Percentiles rank a stretch among this genome's conserved stretches.
These are phyloP conservation scores for Leptinotarsa peninsularis DNA, from an alignment of 2,888 invertebrate genomes.

Conservation along the genomic window DNA sequence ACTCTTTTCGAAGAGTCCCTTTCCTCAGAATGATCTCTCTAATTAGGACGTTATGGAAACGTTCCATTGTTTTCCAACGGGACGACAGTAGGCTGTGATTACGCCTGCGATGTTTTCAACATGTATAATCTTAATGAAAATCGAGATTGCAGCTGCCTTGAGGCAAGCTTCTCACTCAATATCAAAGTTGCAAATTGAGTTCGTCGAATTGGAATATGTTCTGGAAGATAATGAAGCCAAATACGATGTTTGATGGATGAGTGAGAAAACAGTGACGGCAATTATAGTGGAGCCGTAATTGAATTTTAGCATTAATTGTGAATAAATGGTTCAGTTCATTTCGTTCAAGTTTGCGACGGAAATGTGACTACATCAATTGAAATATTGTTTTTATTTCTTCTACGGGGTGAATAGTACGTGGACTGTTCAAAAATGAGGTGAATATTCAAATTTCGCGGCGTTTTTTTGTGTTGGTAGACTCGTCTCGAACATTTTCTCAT, in stretches of 20 bases:
- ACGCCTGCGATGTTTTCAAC: conserved; percentile 13
- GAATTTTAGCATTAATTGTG: not conserved
- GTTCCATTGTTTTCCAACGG: conserved; percentile 10
- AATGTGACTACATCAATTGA: no score
- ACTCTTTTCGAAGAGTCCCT: not conserved
- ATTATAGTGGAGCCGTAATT: not conserved
- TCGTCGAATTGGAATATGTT: conserved; percentile 27
- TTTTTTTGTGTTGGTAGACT: no score
- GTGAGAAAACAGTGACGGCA: not conserved
- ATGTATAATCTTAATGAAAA: conserved; percentile 16
- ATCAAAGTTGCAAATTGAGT: conserved; percentile 35
- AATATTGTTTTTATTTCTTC: no score
- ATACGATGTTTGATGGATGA: not conserved
- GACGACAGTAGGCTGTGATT: conserved; percentile 5
- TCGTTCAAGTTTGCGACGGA: no score
- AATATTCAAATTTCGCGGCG: no score
- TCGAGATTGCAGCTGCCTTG: conserved; percentile 10
- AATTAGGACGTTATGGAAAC: conserved; percentile 17
- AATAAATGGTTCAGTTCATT: no score
- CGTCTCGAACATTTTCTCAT: no score
- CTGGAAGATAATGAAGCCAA: conserved; percentile 2
- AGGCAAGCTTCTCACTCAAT: conserved; percentile 31
- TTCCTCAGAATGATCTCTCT: not conserved
- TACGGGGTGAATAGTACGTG: no score
- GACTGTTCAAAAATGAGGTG: no score